Conservation (phyloP, 2,797 vertebrate genomes). For the Emydoidea blandingii region DNA sequence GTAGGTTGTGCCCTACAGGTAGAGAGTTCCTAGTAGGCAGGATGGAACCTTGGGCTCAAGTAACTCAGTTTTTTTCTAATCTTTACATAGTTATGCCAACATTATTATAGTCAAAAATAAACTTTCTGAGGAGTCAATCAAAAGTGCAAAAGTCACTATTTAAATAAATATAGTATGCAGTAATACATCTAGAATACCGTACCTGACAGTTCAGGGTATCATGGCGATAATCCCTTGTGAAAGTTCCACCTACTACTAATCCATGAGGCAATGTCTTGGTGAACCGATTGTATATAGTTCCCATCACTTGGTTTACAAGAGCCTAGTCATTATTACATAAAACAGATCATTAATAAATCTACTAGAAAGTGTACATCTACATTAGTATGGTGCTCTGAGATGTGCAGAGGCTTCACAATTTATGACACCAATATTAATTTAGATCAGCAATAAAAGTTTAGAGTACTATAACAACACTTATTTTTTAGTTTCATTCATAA, state of each 20-base stretch:
- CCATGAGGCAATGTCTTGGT: constrained; percentile 76
- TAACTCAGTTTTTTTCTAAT: neutral
- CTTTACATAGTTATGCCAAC: neutral
- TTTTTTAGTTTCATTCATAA: neutral
- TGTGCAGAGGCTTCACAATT: neutral
- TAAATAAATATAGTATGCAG: neutral
- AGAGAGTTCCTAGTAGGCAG: neutral
- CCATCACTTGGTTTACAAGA: constrained; percentile 82
- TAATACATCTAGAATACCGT: neutral
- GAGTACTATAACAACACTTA: neutral
- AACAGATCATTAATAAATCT: constrained; percentile 1
- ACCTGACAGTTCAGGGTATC: constrained; percentile 80
- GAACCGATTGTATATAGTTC: constrained; percentile 71
- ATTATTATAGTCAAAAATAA: neutral
- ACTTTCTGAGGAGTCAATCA: neutral
- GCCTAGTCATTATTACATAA: constrained; percentile 67
- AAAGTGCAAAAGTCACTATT: neutral
- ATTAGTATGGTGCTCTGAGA: neutral
- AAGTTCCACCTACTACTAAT: constrained; percentile 72
- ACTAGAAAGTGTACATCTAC: neutral
- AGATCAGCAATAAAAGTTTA: neutral
- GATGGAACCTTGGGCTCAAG: neutral
- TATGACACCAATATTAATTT: neutral
- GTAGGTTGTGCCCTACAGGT: neutral
- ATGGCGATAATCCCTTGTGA: constrained; percentile 76